phyloP scores from a whole-genome alignment of 1,140 invertebrate genomes.

The Archegozetes longisetosus region DNA sequence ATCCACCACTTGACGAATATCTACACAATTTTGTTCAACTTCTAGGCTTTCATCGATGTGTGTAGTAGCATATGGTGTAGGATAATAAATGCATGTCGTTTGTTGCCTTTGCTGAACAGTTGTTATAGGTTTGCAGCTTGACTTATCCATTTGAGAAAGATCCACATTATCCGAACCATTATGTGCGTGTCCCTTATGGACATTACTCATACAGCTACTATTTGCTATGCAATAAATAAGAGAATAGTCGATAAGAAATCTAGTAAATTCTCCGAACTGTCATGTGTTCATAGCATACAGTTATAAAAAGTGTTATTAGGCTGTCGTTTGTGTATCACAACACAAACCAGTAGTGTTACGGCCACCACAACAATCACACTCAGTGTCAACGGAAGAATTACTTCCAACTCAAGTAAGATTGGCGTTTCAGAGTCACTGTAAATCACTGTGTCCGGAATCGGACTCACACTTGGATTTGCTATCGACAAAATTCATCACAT shows the following conservation, averaged over 20 bases:
- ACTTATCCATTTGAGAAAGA: neutral
- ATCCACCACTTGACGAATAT: neutral
- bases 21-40: neutral
- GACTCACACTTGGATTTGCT: slow-evolving; percentile 33
- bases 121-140: neutral
- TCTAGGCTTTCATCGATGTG: slow-evolving; percentile 14
- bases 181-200: neutral
- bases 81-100: slow-evolving; percentile 12
- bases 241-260: neutral
- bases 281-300: too few species aligned
- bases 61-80: slow-evolving; percentile 18
- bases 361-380: slow-evolving; percentile 17
- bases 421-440: slow-evolving; percentile 11
- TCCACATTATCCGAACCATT: neutral
- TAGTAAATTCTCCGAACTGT: too few species aligned
- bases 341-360: slow-evolving; percentile 16
- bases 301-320: slow-evolving; percentile 2
- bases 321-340: slow-evolving; percentile 16
- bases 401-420: slow-evolving; percentile 18
- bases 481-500: too few species aligned
- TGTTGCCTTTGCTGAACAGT: neutral
- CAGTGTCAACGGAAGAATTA: slow-evolving; percentile 16
- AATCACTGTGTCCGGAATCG: slow-evolving; percentile 5
- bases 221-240: neutral
- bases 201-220: neutral